phyloP scores from a whole-genome alignment of 2,113 vertebrate species.

The Ariopsis seemanni region DNA sequence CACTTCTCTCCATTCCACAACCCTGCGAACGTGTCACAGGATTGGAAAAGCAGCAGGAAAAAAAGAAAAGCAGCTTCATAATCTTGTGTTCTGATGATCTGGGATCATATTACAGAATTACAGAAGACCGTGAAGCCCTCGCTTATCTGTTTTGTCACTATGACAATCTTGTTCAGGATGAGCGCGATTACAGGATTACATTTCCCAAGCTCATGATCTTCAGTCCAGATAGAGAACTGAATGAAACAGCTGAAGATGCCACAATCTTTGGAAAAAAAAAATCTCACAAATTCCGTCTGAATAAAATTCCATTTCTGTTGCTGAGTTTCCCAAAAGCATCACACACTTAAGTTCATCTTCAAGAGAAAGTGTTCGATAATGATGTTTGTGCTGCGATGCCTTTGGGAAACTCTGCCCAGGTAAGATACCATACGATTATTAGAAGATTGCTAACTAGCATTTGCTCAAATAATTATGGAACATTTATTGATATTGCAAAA shows the following conservation, averaged over 20 bases:
- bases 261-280: not conserved
- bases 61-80: too few species aligned
- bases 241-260: not conserved
- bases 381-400: too few species aligned
- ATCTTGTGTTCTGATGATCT: constrained; percentile 5
- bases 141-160: not conserved
- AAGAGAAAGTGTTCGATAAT: not conserved
- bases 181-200: not conserved
- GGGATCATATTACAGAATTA: not conserved
- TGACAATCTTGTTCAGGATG: not conserved
- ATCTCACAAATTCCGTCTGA: not conserved
- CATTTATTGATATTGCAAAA: not conserved
- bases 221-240: not conserved
- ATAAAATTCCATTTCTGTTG: not conserved
- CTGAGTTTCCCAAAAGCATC: not conserved
- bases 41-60: not conserved
- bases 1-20: not conserved
- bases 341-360: not conserved
- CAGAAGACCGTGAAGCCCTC: not conserved
- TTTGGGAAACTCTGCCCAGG: too few species aligned
- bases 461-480: too few species aligned
- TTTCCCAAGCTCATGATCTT: not conserved
- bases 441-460: not conserved
- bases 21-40: not conserved
- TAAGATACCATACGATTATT: not conserved